A percentile compares a stretch with the other conserved stretches of the same genome.
phyloP scores from a whole-genome alignment of 1,140 invertebrate genomes.

The Temnothorax longispinosus region DNA sequence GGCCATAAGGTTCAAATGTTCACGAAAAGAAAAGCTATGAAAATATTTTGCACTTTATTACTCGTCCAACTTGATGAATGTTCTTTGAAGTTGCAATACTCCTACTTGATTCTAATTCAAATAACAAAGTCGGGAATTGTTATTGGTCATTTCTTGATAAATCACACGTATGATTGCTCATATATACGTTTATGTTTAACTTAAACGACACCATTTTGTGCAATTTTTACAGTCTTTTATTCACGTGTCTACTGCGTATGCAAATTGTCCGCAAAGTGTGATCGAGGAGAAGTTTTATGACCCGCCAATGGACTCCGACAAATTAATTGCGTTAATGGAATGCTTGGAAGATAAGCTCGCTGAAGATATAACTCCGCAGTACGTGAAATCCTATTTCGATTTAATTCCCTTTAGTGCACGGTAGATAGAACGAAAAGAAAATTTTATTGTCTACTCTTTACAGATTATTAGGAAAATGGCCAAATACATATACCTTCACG shows the following conservation, averaged over 20 bases:
- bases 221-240: slow-evolving; percentile 85
- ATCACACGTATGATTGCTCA: slow-evolving; percentile 86
- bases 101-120: slow-evolving; percentile 22
- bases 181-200: slow-evolving; percentile 57
- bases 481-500: slow-evolving; percentile 91
- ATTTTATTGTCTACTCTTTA: slow-evolving; percentile 37
- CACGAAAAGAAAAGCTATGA: background rate
- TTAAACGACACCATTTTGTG: background rate
- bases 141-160: slow-evolving; percentile 78
- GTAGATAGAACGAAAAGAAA: background rate
- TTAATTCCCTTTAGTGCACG: background rate
- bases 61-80: background rate
- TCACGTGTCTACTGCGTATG: slow-evolving; percentile 89
- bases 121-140: background rate
- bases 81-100: slow-evolving; percentile 49
- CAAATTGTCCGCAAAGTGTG: slow-evolving; percentile 85
- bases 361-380: slow-evolving; percentile 89
- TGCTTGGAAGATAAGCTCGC: slow-evolving; percentile 89
- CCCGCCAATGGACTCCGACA: slow-evolving; percentile 84
- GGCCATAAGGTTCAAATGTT: background rate
- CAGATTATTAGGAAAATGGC: slow-evolving; percentile 87
- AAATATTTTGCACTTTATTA: background rate
- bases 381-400: slow-evolving; percentile 64
- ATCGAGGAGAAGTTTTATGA: slow-evolving; percentile 88
- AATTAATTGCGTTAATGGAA: slow-evolving; percentile 89